phyloP scores from a whole-genome alignment of 2,888 invertebrate species.

The Pomacea canaliculata region DNA sequence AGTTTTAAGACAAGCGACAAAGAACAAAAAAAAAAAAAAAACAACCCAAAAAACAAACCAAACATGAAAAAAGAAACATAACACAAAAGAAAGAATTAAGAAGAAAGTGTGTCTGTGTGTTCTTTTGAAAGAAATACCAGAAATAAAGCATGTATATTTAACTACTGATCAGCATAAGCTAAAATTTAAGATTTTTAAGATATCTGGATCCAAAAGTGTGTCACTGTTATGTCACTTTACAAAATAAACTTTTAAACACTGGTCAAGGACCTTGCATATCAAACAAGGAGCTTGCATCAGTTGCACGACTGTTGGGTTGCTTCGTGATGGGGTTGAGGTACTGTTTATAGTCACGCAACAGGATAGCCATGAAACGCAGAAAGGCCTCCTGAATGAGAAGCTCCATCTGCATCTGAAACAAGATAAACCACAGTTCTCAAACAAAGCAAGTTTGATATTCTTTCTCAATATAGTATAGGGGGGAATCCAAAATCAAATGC shows the following conservation, averaged over 20 bases:
- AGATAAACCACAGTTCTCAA: neutral
- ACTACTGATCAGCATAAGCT: no score
- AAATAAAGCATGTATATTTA: no score
- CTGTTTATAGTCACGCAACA: constrained; percentile 89
- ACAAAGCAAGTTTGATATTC: neutral
- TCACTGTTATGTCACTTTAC: no score
- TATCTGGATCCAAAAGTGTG: no score
- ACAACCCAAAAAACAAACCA: neutral
- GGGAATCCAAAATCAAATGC: no score
- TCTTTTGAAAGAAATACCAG: no score
- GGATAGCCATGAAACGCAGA: constrained; percentile 92
- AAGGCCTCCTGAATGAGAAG: constrained; percentile 97
- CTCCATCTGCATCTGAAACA: constrained; percentile 76
- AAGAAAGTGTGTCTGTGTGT: neutral
- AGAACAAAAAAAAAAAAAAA: neutral
- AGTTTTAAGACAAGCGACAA: neutral
- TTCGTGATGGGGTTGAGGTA: constrained; percentile 89
- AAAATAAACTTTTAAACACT: no score
- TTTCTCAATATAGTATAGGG: neutral
- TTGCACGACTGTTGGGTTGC: constrained; percentile 88
- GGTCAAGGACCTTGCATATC: constrained; percentile 78
- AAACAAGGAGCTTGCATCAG: constrained; percentile 94
- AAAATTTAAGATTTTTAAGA: no score
- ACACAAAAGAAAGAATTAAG: no score
- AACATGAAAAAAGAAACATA: neutral